A percentile compares a stretch with the other conserved stretches of the same genome.
Evolutionary conservation across 2,888 invertebrate species (phyloP).

Genomic region (Eurois occulta): DNA sequence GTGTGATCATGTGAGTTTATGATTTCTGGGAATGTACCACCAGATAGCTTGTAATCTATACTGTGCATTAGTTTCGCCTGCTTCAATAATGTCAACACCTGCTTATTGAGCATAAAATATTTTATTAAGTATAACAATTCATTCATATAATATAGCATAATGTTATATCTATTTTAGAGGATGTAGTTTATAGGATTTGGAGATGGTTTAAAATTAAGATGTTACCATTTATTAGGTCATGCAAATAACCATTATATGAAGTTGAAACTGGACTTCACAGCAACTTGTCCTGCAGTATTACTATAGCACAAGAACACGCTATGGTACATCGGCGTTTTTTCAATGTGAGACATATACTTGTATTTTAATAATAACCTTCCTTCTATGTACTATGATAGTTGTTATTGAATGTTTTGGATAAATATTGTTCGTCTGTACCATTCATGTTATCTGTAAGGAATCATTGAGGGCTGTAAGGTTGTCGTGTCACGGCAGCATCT

Average conservation of each 20-base stretch:
- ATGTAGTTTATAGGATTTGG: slow-evolving; percentile 85
- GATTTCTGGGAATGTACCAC: slow-evolving; percentile 74
- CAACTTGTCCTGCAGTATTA: slow-evolving; percentile 71
- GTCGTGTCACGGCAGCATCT: slow-evolving; percentile 85
- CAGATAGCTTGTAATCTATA: slow-evolving; percentile 62
- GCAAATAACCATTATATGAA: slow-evolving; percentile 61
- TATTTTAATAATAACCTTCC: slow-evolving; percentile 70
- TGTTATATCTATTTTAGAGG: slow-evolving; percentile 79
- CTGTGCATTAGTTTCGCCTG: slow-evolving; percentile 87
- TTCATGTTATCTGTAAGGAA: slow-evolving; percentile 72
- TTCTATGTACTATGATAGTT: slow-evolving; percentile 72
- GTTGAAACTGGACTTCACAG: slow-evolving; percentile 66
- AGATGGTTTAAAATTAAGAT: slow-evolving; percentile 81
- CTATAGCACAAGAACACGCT: slow-evolving; percentile 74
- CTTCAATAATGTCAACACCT: slow-evolving; percentile 66
- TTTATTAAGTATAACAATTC: slow-evolving; percentile 88
- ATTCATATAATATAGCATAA: slow-evolving; percentile 82
- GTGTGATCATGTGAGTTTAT: slow-evolving; percentile 81
- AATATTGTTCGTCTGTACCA: slow-evolving; percentile 70
- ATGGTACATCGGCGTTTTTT: slow-evolving; percentile 70
- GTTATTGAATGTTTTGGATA: slow-evolving; percentile 73
- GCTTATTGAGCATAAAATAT: slow-evolving; percentile 73
- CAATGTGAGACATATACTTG: slow-evolving; percentile 65
- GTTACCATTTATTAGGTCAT: slow-evolving; percentile 80
- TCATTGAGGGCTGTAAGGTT: slow-evolving; percentile 77